Evolutionary conservation across 2,797 vertebrate genomes (phyloP), one percentile per base, ranked within the genome.

Genomic region (Gastrophryne carolinensis): DNA sequence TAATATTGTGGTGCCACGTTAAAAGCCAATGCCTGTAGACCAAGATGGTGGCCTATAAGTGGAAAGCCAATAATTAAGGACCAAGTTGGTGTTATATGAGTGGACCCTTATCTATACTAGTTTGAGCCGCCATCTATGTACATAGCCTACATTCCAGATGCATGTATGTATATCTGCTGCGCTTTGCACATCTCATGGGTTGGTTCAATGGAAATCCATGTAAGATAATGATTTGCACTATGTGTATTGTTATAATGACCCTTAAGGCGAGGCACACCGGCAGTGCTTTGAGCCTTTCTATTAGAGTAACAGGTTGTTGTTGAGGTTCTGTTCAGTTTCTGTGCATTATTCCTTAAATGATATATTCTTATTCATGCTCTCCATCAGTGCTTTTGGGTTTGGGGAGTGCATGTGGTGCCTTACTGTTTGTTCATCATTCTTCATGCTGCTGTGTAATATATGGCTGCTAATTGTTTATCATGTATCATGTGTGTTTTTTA

Each of bases 361-460:
- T 24, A 21, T 30, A 15, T 29, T 35, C 24, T 70, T 47, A 37
- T 75, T 62, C 35, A 53, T 34, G 39, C 30, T 56, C 24, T 35
- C 21, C 9, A 6, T 72, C 23, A 19, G 37, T 58, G 24, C 24
- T 68, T 27, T 68, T 23, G 44, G 17, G 47, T 12, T 34, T 23
- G 23, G n/a, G 49, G 65, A 15, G 39, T 71, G 75, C 67, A 78
- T 72, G 75, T 35, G 35, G 75, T 78, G 75, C 75, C 75, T 78
- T 78, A 65, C n/a, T 78, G 67, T 77, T 29, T 77, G 75, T 77
- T 49, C 58, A 44, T 37, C 50, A 32, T 71, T 64, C n/a, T 41
- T 49, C 30, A 32, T 70, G 72, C 62, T 77, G 60, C 75, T 78
- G 21, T 65, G 60, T 63, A 72, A 65, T 65, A 76, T 30, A 72